Percentiles rank a stretch among this genome's conserved stretches.
Conservation (phyloP, 2,797 vertebrate species). For the Poeciliopsis infans region DNA sequence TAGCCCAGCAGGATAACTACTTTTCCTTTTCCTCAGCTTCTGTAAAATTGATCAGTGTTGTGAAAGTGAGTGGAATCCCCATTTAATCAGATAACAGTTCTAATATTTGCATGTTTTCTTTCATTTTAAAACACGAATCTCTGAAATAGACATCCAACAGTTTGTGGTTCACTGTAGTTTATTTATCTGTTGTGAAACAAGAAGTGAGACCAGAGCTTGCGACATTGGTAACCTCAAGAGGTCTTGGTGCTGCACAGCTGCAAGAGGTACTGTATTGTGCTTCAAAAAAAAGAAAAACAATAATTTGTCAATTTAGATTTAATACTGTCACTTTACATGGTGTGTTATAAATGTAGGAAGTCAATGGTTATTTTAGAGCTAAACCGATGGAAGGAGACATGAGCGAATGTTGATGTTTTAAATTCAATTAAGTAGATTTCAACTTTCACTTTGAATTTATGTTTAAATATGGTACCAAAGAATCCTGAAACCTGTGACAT, state of each 20-base stretch:
- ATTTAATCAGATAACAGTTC: neutral
- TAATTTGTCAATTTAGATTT: slow-evolving; percentile 17
- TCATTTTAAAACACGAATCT: neutral
- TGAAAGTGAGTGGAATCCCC: neutral
- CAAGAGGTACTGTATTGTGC: neutral
- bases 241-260: slow-evolving; percentile 42
- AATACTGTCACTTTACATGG: neutral
- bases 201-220: slow-evolving; percentile 45
- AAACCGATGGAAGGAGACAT: neutral
- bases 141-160: neutral
- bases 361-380: neutral
- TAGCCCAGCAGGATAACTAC: neutral
- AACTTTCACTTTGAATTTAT: neutral
- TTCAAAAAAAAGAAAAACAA: neutral
- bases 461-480: neutral
- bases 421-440: neutral
- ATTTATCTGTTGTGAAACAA: slow-evolving; percentile 28
- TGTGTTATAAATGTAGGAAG: slow-evolving; percentile 17
- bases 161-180: slow-evolving; percentile 4
- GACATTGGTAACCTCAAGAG: slow-evolving; percentile 35
- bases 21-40: neutral
- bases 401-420: neutral
- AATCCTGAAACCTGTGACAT: neutral
- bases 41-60: neutral
- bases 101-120: neutral